Conservation (phyloP, 2,888 invertebrate genomes). For the Himalopsyche japonica region DNA sequence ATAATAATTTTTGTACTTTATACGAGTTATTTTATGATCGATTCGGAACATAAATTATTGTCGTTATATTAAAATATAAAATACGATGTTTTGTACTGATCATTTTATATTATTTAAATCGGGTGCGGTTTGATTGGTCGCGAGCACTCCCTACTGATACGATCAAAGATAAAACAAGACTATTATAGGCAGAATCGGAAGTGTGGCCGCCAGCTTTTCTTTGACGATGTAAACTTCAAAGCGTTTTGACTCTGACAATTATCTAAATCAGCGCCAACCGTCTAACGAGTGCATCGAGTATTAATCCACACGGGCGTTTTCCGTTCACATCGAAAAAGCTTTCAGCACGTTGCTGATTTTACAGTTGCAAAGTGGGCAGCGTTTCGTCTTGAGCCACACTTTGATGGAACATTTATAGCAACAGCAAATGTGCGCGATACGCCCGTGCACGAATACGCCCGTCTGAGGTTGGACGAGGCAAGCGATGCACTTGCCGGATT, state of each 20-base stretch:
- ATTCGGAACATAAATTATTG: too few relatives aligned
- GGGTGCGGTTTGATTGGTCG: too few relatives aligned
- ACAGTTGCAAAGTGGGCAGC: slow-evolving; percentile 72
- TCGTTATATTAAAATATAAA: too few relatives aligned
- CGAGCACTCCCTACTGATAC: too few relatives aligned
- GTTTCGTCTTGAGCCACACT: slow-evolving; percentile 64
- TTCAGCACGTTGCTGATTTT: slow-evolving; percentile 68
- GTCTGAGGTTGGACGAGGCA: slow-evolving; percentile 67
- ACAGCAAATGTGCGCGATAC: slow-evolving; percentile 69
- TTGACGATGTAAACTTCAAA: not conserved
- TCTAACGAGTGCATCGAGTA: not conserved
- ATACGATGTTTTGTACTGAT: too few relatives aligned
- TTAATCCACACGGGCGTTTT: not conserved
- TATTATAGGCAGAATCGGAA: too few relatives aligned
- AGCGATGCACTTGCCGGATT: slow-evolving; percentile 58
- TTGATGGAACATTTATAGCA: slow-evolving; percentile 72
- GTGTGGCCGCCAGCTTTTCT: not conserved
- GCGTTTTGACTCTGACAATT: not conserved
- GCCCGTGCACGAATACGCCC: slow-evolving; percentile 69
- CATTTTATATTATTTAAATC: too few relatives aligned
- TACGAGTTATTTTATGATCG: too few relatives aligned
- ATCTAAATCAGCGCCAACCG: not conserved
- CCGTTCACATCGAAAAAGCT: slow-evolving; percentile 56
- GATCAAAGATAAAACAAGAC: too few relatives aligned
- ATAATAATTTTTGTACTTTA: too few relatives aligned